Conservation (phyloP, 2,797 vertebrate genomes). For the Malurus splendens region DNA sequence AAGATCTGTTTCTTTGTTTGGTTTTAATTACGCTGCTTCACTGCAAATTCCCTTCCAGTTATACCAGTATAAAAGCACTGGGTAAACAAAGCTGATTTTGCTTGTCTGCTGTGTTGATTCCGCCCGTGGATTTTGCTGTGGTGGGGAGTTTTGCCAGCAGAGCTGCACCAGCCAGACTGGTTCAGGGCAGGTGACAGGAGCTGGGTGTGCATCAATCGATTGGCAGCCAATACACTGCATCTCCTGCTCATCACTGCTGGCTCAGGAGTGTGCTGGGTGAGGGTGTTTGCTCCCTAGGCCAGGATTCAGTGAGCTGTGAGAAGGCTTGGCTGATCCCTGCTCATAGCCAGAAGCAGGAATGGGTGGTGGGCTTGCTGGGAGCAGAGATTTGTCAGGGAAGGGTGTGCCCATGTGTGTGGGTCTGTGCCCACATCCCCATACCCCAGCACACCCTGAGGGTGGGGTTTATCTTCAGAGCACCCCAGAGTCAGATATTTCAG, state of each 20-base stretch:
- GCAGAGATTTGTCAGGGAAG: neutral
- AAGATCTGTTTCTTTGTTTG: neutral
- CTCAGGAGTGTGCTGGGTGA: neutral
- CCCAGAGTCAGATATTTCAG: neutral
- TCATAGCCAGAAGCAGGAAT: accelerated
- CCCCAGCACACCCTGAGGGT: accelerated
- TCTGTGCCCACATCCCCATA: accelerated
- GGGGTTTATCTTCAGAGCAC: neutral
- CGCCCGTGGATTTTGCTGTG: neutral
- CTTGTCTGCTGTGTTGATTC: neutral
- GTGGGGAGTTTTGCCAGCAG: neutral
- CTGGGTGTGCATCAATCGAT: neutral
- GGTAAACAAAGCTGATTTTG: neutral
- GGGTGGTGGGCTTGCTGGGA: neutral
- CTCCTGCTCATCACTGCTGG: neutral
- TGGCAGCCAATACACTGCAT: neutral
- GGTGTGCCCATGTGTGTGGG: accelerated
- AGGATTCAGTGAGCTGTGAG: accelerated
- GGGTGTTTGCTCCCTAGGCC: neutral
- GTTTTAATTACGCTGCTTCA: neutral
- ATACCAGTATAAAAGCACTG: neutral
- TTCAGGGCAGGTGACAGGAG: neutral
- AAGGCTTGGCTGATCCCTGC: neutral
- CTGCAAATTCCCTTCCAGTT: conserved; percentile 5
- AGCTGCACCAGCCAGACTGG: neutral